Conservation (phyloP, 2,797 vertebrate species). For the Valencia hispanica region DNA sequence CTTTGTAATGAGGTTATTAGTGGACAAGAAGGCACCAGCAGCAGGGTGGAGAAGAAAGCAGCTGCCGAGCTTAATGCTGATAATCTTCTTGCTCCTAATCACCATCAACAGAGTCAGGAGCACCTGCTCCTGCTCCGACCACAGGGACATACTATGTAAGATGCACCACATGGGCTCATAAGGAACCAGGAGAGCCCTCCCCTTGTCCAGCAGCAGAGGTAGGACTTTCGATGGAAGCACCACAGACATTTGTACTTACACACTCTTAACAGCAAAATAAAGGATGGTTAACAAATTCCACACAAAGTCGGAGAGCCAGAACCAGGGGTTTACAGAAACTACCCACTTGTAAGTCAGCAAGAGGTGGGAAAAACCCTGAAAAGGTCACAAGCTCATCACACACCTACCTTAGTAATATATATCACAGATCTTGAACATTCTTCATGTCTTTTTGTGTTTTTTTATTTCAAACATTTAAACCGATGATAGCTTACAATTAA, state of each 20-base stretch:
- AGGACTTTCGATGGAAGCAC: background rate
- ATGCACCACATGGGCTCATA: conserved; percentile 1
- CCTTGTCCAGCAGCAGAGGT: background rate
- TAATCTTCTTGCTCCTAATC: conserved; percentile 82
- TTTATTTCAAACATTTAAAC: too few relatives aligned
- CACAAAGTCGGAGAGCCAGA: background rate
- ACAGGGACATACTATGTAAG: conserved; percentile 23
- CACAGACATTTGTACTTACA: background rate
- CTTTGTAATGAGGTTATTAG: conserved; percentile 75
- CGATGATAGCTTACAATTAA: too few relatives aligned
- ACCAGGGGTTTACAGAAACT: background rate
- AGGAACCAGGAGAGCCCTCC: conserved; percentile 3
- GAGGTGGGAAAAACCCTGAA: background rate
- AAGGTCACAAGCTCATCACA: background rate
- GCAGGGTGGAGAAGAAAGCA: conserved; percentile 73
- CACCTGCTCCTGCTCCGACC: conserved; percentile 70
- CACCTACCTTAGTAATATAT: background rate
- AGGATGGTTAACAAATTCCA: background rate
- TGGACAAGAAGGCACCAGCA: conserved; percentile 61
- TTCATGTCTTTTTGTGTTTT: too few relatives aligned
- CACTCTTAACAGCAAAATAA: too few relatives aligned
- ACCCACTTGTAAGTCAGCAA: background rate
- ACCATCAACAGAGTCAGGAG: conserved; percentile 75
- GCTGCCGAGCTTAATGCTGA: conserved; percentile 69
- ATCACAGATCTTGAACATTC: background rate